Conservation (phyloP, 35 echinoderm and acorn worm genomes). For the Apostichopus japonicus region DNA sequence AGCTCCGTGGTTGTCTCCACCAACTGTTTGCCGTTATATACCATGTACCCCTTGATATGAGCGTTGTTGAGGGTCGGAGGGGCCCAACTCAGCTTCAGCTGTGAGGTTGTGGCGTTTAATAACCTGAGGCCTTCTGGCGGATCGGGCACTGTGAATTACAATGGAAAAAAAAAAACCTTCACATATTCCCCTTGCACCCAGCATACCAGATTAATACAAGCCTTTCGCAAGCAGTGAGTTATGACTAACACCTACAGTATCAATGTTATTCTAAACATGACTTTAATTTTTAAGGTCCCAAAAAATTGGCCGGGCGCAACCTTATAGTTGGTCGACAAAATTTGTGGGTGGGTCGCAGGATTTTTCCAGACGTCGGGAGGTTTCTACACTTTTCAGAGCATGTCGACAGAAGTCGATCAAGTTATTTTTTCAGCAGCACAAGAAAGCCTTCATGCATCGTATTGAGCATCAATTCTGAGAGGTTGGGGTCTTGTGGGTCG, state of each 20-base stretch:
- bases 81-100: conserved; percentile 82
- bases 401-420: too few species aligned
- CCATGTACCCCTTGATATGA: conserved; percentile 78
- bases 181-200: too few species aligned
- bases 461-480: not conserved
- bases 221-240: not conserved
- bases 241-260: too few species aligned
- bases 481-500: too few species aligned
- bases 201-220: not conserved
- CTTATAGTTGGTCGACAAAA: too few species aligned
- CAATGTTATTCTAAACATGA: too few species aligned
- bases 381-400: not conserved
- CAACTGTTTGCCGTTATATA: conserved; percentile 91
- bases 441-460: not conserved
- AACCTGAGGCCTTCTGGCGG: conserved; percentile 71
- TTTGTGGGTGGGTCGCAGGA: too few species aligned
- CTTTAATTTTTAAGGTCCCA: too few species aligned
- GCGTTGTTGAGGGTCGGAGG: conserved; percentile 79
- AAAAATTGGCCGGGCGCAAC: too few species aligned
- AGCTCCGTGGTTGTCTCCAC: conserved; percentile 83
- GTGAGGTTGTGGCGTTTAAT: conserved; percentile 79
- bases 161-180: too few species aligned
- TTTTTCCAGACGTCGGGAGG: too few species aligned
- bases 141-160: conserved; percentile 62
- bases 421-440: too few species aligned